phyloP scores from a whole-genome alignment of 1,140 invertebrate species.

The Oncopeltus fasciatus region DNA sequence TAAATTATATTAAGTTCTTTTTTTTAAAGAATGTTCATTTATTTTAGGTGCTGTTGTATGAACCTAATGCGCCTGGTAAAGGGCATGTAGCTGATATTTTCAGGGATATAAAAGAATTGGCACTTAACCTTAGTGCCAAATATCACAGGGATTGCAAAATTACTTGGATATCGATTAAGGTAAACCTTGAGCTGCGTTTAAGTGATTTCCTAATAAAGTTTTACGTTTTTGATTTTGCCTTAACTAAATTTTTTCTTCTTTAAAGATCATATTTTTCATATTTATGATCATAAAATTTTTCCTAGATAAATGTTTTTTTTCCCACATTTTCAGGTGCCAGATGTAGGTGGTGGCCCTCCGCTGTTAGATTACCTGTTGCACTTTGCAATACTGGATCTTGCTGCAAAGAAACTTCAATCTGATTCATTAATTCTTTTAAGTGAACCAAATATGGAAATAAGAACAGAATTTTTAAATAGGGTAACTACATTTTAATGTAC shows the following conservation, averaged over 20 bases:
- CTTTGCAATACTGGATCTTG: conserved; percentile 54
- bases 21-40: conserved; percentile 23
- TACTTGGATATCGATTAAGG: conserved; percentile 50
- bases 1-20: conserved; percentile 19
- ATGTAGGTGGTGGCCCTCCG: conserved; percentile 25
- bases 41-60: conserved; percentile 43
- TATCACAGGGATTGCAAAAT: conserved; percentile 54
- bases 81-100: conserved; percentile 45
- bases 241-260: no score
- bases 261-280: no score
- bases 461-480: conserved; percentile 67
- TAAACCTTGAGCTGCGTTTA: conserved; percentile 38
- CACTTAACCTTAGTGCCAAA: conserved; percentile 44
- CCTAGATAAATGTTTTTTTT: neutral
- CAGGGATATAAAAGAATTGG: conserved; percentile 45
- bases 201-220: no score
- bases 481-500: no score
- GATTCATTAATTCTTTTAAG: conserved; percentile 53
- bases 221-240: no score
- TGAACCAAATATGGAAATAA: conserved; percentile 49
- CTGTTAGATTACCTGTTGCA: conserved; percentile 36
- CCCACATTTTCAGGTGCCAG: conserved; percentile 25
- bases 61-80: conserved; percentile 42
- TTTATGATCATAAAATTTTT: no score
- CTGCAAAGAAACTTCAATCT: conserved; percentile 48